Evolutionary conservation across 2,888 invertebrate species (phyloP).

Genomic region (Lymantria monacha): DNA sequence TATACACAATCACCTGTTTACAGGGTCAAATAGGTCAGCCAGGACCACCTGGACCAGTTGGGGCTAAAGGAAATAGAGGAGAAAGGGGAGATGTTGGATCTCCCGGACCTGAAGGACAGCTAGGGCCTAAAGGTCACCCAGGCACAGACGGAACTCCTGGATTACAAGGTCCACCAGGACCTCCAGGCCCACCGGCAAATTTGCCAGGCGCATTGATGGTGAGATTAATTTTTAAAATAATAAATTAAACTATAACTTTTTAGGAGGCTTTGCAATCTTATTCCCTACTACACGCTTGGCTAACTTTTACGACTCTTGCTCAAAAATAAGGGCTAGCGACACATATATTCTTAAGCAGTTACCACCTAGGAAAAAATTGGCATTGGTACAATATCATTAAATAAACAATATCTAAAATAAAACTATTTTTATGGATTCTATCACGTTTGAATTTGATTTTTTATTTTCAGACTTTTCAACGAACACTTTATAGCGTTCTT

Average conservation of each 20-base stretch:
- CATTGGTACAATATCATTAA: too few species aligned
- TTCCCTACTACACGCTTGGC: background rate
- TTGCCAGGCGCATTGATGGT: slow-evolving; percentile 56
- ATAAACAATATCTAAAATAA: too few species aligned
- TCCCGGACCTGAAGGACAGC: slow-evolving; percentile 86
- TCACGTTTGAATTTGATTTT: too few species aligned
- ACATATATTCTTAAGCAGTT: background rate
- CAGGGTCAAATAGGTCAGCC: slow-evolving; percentile 86
- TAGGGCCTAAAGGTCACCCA: slow-evolving; percentile 89
- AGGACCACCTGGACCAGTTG: slow-evolving; percentile 85
- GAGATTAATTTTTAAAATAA: slow-evolving; percentile 19
- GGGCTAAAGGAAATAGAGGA: slow-evolving; percentile 85
- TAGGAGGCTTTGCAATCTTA: background rate
- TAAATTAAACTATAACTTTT: background rate
- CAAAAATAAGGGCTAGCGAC: background rate
- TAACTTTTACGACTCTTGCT: background rate
- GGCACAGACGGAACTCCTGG: slow-evolving; percentile 88
- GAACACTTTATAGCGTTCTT: too few species aligned
- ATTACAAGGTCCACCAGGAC: slow-evolving; percentile 85
- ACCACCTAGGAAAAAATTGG: background rate
- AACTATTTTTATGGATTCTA: too few species aligned
- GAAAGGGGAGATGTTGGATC: slow-evolving; percentile 85
- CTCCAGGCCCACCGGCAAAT: slow-evolving; percentile 82
- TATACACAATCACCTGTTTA: slow-evolving; percentile 9
- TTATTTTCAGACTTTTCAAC: too few species aligned